phyloP scores from a whole-genome alignment of 2,797 vertebrate species.

The Dallia pectoralis region DNA sequence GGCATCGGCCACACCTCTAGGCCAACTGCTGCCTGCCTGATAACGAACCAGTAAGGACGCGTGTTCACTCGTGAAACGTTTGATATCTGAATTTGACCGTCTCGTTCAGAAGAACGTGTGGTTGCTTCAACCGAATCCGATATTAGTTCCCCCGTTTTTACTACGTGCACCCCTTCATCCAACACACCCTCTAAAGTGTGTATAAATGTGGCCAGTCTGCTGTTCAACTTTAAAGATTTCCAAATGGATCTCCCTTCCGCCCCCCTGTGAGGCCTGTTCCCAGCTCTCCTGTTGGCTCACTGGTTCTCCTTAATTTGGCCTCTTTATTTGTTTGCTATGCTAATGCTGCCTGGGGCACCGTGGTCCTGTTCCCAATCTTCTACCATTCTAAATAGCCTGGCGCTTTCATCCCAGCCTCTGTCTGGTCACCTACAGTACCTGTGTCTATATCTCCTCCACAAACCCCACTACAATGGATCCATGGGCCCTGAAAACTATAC shows the following conservation, averaged over 20 bases:
- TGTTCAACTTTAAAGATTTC: constrained; percentile 46
- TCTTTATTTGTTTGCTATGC: constrained; percentile 24
- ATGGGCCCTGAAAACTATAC: constrained; percentile 54
- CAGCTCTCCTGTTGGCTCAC: constrained; percentile 6
- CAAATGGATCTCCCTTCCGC: constrained; percentile 23
- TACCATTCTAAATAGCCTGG: constrained; percentile 28
- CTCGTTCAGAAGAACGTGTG: no score
- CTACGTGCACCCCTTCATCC: background rate
- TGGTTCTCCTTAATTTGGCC: constrained; percentile 16
- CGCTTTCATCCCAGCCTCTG: constrained; percentile 46
- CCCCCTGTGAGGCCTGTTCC: constrained; percentile 20
- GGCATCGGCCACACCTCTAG: no score
- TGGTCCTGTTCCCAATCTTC: background rate
- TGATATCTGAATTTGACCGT: no score
- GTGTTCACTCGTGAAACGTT: no score
- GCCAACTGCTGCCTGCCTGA: no score
- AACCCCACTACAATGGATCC: constrained; percentile 34
- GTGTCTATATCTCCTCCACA: constrained; percentile 28
- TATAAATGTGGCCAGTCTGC: background rate
- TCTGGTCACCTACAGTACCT: constrained; percentile 14
- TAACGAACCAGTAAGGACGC: no score
- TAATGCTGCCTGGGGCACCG: background rate
- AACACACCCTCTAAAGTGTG: background rate
- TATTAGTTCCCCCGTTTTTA: no score
- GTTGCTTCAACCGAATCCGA: no score